These are phyloP conservation scores for Torymus texanus DNA, from an alignment of 2,888 invertebrate genomes.

Conservation along the genomic window DNA sequence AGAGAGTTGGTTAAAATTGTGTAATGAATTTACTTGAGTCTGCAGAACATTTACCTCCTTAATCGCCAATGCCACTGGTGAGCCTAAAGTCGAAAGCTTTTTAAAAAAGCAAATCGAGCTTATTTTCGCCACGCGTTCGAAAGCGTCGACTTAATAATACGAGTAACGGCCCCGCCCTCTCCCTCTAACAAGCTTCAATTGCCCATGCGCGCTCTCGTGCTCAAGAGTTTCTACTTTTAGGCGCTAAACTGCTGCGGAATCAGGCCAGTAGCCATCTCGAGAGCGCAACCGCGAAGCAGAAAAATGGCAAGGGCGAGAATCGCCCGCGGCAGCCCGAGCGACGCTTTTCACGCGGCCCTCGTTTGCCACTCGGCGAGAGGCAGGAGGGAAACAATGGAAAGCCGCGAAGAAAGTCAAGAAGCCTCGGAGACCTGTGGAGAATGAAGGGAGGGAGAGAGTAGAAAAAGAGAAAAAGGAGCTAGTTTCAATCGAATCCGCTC, in stretches of 20 bases:
- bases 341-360: slow-evolving; percentile 16
- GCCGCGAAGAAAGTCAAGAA: background rate
- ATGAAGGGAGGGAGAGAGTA: background rate
- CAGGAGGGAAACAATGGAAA: slow-evolving; percentile 19
- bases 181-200: slow-evolving; percentile 3
- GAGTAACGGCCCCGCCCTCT: background rate
- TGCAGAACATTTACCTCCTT: too few species aligned
- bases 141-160: background rate
- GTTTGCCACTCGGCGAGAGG: slow-evolving; percentile 13
- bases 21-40: too few species aligned
- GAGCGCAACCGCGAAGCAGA: background rate
- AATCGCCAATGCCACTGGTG: too few species aligned
- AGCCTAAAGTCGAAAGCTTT: background rate
- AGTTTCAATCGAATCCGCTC: background rate
- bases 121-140: too few species aligned
- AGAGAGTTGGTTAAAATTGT: too few species aligned
- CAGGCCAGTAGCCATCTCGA: slow-evolving; percentile 29
- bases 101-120: background rate
- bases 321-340: slow-evolving; percentile 7
- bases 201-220: background rate
- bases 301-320: slow-evolving; percentile 12
- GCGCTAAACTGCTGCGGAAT: slow-evolving; percentile 22
- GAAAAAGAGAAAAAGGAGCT: too few species aligned
- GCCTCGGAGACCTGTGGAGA: background rate
- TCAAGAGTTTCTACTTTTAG: slow-evolving; percentile 41